Base-by-base conservation (phyloP, 2,113 vertebrate species). In the Apodemus sylvaticus region DNA sequence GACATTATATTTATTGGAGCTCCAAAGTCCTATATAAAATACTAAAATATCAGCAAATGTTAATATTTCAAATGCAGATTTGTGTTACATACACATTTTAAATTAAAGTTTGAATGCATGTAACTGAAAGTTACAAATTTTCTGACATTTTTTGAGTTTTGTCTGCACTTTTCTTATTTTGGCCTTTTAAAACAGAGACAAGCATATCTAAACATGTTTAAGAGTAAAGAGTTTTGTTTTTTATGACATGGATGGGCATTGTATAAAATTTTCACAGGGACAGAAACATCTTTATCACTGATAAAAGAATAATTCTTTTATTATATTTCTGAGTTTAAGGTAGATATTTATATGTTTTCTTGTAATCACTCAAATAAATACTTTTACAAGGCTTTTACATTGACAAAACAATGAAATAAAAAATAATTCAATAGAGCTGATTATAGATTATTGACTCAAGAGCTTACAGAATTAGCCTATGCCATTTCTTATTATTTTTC, bases 31-130 rank as follows among this genome's bases (percentile, higher is more conserved):
- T 95, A 79, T 68, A 74, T 79, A 93, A 45, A 62, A 22, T 34
- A 87, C 53, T 93, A 94, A 51, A 97, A 98, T 96, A 96, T 93
- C 81, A 92, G 82, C 48, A 97, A 90, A 31, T 71, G 91, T 9
- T 3, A 89, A 91, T 36, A 36, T 92, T 94, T 97, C 45, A 89
- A 95, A 97, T 73, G 77, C 19, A 85, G n/a, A 60, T 70, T 82
- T 86, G 42, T 82, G 60, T 58, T 79, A 74, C 31, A 77, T 29
- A 58, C 1, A 14, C 89, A 62, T 3, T 36, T 96, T 55, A 92
- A 96, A 94, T 93, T 90, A 82, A 96, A 97, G 87, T 12, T 20
- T 88, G 36, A 74, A 0, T 62, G 26, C 9, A 31, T 92, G 17
- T 51, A 76, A 89, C 22, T 79, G 24, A 88, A 95, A 95, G 93